These are phyloP conservation scores for Callorhinus ursinus DNA, from an alignment of 2,113 vertebrate genomes.

Conservation along the genomic window DNA sequence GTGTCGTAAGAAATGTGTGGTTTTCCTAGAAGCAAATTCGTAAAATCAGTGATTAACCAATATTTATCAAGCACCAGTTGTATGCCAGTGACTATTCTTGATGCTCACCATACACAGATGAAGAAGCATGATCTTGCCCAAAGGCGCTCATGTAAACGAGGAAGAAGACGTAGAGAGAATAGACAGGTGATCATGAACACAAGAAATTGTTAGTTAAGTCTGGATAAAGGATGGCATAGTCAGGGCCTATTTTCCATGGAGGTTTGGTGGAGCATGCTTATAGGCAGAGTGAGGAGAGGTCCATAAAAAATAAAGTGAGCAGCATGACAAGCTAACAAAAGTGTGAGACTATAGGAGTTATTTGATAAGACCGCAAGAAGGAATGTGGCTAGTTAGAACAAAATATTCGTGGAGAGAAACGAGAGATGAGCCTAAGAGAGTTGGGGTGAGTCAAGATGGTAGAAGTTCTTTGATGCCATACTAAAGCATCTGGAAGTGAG, in stretches of 20 bases:
- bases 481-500: neutral
- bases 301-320: neutral
- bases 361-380: neutral
- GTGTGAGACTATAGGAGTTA: neutral
- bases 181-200: neutral
- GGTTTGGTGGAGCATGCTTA: neutral
- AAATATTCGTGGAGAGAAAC: neutral
- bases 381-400: neutral
- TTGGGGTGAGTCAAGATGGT: neutral
- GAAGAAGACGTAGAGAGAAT: neutral
- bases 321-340: neutral
- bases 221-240: neutral
- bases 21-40: neutral
- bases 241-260: neutral
- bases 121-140: neutral
- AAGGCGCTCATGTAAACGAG: neutral
- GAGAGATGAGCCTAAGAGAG: neutral
- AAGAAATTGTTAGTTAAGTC: neutral
- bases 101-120: neutral
- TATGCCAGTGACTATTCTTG: neutral
- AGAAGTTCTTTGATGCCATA: neutral
- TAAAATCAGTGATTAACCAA: neutral
- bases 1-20: neutral
- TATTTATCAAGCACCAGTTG: neutral
- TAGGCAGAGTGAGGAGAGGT: neutral